Evolutionary conservation across 2,113 vertebrate species (phyloP).

Genomic region (Patagioenas fasciata): DNA sequence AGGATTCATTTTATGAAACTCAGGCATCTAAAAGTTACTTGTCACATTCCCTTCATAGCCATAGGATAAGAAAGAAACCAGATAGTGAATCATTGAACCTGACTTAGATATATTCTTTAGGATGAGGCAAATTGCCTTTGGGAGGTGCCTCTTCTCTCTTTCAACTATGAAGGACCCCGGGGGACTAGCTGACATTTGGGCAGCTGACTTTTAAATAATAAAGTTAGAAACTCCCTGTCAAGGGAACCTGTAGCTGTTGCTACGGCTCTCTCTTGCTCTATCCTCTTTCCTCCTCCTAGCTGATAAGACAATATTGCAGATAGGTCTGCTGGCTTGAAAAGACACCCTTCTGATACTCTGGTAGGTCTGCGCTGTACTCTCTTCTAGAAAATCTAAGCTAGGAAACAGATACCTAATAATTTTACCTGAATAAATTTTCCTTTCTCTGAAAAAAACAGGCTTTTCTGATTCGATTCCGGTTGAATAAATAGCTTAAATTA

Average conservation of each 20-base stretch:
- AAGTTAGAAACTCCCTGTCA: constrained; percentile 20
- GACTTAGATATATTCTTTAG: not conserved
- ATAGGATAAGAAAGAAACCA: not conserved
- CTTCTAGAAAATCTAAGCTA: not conserved
- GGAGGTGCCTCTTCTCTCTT: not conserved
- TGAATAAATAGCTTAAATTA: not conserved
- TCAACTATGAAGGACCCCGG: not conserved
- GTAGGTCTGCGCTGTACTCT: not conserved
- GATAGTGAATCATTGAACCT: constrained; percentile 4
- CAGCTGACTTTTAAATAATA: not conserved
- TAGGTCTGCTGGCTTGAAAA: not conserved
- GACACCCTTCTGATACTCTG: not conserved
- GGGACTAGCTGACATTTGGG: constrained; percentile 2
- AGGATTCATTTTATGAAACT: not conserved
- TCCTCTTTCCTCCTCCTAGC: not conserved
- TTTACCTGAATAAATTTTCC: not conserved
- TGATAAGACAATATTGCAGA: not conserved
- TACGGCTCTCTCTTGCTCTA: not conserved
- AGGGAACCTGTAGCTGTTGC: not conserved
- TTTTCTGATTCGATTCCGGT: not conserved
- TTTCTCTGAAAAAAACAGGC: not conserved
- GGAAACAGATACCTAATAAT: not conserved
- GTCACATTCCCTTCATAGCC: constrained; percentile 5
- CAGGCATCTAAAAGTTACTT: not conserved
- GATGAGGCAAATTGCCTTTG: constrained; percentile 7